Evolutionary conservation across 1,140 invertebrate species (phyloP).

Genomic region (Euglossa dilemma): DNA sequence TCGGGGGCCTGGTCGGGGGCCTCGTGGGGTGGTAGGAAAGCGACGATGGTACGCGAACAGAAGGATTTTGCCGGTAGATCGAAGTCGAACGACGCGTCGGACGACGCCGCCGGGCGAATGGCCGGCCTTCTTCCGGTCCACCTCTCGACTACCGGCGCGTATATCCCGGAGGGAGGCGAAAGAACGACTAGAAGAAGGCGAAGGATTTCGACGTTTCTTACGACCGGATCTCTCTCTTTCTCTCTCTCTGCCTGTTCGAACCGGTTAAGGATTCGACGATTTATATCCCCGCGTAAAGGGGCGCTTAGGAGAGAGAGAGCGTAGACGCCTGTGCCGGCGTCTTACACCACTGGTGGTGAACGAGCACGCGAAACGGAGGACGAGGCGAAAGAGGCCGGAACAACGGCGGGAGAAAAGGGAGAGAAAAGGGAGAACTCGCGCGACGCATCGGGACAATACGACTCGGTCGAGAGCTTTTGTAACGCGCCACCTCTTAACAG

Average conservation of each 20-base stretch:
- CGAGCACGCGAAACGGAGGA: conserved; percentile 7
- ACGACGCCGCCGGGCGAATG: conserved; percentile 38
- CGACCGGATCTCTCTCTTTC: conserved; percentile 37
- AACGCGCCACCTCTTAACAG: conserved; percentile 41
- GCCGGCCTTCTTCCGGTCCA: conserved; percentile 50
- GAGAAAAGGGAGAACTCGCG: background rate
- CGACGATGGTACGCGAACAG: too few species aligned
- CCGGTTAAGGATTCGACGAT: conserved; percentile 76
- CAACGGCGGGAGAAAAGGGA: background rate
- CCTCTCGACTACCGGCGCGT: conserved; percentile 20
- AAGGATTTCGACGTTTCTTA: conserved; percentile 73
- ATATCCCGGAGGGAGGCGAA: conserved; percentile 34
- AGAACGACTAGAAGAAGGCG: conserved; percentile 56
- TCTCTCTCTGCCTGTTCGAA: too few species aligned
- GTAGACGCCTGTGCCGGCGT: background rate
- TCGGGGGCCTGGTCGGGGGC: too few species aligned
- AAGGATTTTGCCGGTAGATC: background rate
- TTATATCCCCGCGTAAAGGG: conserved; percentile 74
- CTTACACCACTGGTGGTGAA: background rate
- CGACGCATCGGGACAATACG: conserved; percentile 32
- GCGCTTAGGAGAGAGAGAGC: conserved; percentile 44
- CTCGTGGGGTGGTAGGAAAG: too few species aligned
- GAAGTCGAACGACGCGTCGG: conserved; percentile 26
- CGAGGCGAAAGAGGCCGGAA: background rate
- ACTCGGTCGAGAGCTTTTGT: conserved; percentile 32